Evolutionary conservation across 2,888 invertebrate species (phyloP), one percentile per base, ranked within the genome.

Genomic region (Linnaemya tessellans): DNA sequence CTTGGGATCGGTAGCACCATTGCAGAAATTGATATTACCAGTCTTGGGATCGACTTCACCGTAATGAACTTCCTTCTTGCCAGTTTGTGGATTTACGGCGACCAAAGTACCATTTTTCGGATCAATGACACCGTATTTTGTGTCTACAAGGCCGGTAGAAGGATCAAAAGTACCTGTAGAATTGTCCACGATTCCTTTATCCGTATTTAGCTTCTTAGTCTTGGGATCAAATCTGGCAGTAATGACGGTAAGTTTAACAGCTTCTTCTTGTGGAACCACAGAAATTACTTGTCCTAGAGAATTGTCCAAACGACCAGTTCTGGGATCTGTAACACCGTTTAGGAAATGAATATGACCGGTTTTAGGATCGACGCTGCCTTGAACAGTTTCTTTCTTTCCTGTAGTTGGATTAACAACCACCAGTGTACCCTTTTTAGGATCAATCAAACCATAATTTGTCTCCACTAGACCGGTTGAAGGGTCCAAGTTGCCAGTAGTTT

Each of bases 51-150:
- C 94, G n/a, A 96, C 92, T 82, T 94, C 93, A 20, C 96, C 96
- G 87, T 95, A 94, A 87, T 94, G 94, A 9, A 93, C 92, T 84
- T 95, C 94, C 87, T 94, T 94, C 87, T 95, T 95, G 43, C 95
- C 95, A 0, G 94, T 93, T 22, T 94, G 90, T 5, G 94, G 94
- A 87, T 95, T 95, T 38, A 94, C 93, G 0, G 95, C 93, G 58
- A 95, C 93, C 71, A 96, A 93, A 30, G 94, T 94, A n/a, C 95
- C 95, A 79, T 94, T 95, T 87, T 94, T 94, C 0, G 95, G 95
- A 91, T 96, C 95, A 84, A 96, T 94, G 3, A 95, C 93, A 43
- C 96, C 96, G 87, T 95, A 95, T 91, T 96, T 96, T 4, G 95
- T 95, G 91, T 93, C 94, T 0, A 91, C 92, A 0, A 93, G 93